Evolutionary conservation across 92 coral and sea anemone species (phyloP), one percentile per base, ranked within the genome.

Genomic region (Muricea muricata): DNA sequence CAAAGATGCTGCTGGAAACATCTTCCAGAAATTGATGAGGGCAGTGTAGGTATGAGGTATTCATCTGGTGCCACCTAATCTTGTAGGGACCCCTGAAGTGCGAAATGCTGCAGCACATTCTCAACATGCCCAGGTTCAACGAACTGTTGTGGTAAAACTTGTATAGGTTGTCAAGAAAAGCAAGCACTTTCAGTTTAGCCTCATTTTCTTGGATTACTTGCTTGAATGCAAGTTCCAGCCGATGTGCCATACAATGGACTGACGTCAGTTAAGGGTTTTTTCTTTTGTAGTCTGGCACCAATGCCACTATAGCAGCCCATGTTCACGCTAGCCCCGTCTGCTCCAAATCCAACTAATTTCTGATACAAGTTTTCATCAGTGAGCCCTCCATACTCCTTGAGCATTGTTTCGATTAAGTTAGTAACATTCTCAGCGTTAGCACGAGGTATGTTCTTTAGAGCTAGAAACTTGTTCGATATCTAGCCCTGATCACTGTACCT

Each of bases 221-320:
- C 77, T 70, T 70, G 77, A 70, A 70, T 34, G 77, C 77, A 40
- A 70, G 77, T 70, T 70, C 77, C 47, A 70, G 77, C 77, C 77
- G 77, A 70, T 70, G 52, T 70, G 77, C 77, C 77, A 70, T 70
- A 70, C 77, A 70, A 70, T 70, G 77, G 50, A 70, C 77, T 70
- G 77, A 70, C 77, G 52, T 70, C 77, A 34, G 52, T 6, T 23
- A 70, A 70, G n/a, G 77, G 77, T 70, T 70, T 52, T 70, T 70
- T 70, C 54, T 55, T 70, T 70, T 70, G 80, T 28, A 74, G 61
- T 73, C 61, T 73, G 58, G 79, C 79, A 73, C 79, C 79, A 73
- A 73, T 73, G 18, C 79, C 33, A 29, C n/a, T 73, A 21, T 73
- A 63, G 26, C 35, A 42, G 58, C 80, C 80, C 80, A 74, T 74